Evolutionary conservation across 64 coral and sea anemone genomes (phyloP).

Genomic region (Stylophora pistillata): DNA sequence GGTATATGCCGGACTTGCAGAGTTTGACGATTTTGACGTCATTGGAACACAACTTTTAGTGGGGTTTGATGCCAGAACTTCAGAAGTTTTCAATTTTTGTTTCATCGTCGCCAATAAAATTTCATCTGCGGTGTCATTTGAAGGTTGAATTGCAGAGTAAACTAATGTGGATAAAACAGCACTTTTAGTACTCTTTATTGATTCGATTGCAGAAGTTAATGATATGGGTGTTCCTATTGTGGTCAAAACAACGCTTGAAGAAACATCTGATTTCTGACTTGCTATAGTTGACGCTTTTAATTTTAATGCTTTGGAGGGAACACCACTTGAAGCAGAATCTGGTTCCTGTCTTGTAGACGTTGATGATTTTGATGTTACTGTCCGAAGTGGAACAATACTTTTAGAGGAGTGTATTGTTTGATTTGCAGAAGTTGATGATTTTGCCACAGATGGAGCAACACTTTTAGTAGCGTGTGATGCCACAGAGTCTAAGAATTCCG

Average conservation of each 20-base stretch:
- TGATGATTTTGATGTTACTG: too few relatives aligned
- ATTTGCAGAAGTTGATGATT: too few relatives aligned
- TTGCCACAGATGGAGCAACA: background rate
- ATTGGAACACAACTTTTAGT: too few relatives aligned
- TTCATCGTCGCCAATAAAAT: too few relatives aligned
- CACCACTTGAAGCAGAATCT: too few relatives aligned
- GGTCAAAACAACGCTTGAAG: too few relatives aligned
- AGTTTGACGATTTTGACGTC: too few relatives aligned
- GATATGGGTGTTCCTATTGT: background rate
- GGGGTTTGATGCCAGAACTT: background rate
- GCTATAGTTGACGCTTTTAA: background rate
- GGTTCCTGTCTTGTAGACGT: too few relatives aligned
- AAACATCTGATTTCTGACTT: background rate
- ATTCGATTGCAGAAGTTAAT: background rate
- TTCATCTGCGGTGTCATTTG: background rate
- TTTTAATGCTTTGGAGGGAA: background rate
- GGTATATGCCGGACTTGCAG: too few relatives aligned
- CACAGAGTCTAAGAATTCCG: background rate
- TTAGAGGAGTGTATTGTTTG: too few relatives aligned
- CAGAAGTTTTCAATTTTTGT: background rate
- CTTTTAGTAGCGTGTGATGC: background rate
- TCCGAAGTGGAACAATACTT: too few relatives aligned
- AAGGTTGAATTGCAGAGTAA: too few relatives aligned
- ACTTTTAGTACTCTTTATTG: background rate
- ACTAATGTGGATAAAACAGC: background rate